Conservation (phyloP, 2,113 vertebrate species). For the Ammodytes marinus region DNA sequence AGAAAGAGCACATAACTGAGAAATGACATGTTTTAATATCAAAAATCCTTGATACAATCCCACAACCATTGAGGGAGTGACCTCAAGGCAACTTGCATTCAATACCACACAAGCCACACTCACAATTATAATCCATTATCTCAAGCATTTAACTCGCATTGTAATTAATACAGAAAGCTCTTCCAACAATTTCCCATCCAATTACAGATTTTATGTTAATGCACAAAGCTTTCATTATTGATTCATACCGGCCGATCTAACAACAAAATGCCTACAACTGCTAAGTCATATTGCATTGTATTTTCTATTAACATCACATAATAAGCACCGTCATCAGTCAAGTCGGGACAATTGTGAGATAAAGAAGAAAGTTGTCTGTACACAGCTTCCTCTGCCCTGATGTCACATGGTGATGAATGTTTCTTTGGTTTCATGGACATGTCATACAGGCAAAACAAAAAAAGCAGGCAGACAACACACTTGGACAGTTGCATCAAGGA, state of each 20-base stretch:
- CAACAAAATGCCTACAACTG: background rate
- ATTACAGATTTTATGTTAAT: background rate
- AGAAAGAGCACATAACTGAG: background rate
- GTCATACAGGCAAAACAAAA: background rate
- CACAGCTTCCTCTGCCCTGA: background rate
- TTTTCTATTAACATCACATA: background rate
- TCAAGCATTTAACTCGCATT: background rate
- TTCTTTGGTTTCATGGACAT: background rate
- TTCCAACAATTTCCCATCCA: background rate
- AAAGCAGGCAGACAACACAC: background rate
- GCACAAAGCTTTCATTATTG: conserved; percentile 4
- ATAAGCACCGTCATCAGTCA: conserved; percentile 31
- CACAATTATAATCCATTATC: background rate
- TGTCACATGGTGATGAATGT: background rate
- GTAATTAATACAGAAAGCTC: background rate
- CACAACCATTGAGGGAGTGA: background rate
- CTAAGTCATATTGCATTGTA: conserved; percentile 54
- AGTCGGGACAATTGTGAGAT: background rate
- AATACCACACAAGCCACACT: background rate
- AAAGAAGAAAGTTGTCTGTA: background rate
- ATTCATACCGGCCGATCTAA: background rate
- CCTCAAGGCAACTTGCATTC: background rate
- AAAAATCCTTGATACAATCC: conserved; percentile 37
- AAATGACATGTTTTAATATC: conserved; percentile 37
- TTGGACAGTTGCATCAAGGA: background rate